phyloP scores from a whole-genome alignment of 2,888 invertebrate species.

The Graphium colonna region DNA sequence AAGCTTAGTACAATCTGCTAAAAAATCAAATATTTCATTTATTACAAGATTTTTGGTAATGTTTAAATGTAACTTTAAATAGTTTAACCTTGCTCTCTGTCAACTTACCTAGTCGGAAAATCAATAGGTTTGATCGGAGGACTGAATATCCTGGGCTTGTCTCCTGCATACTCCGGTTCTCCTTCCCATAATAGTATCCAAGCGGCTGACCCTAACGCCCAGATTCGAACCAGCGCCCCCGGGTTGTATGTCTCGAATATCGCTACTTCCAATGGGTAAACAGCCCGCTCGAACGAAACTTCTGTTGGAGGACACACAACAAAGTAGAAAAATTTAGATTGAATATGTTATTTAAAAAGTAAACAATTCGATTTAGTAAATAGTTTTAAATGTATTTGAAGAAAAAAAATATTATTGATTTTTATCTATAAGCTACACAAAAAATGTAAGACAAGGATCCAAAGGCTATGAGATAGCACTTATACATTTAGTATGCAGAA shows the following conservation, averaged over 20 bases:
- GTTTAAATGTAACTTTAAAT: neutral
- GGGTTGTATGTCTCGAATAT: constrained; percentile 94
- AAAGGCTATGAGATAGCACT: too few relatives aligned
- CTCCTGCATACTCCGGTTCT: constrained; percentile 80
- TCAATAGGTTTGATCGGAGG: constrained; percentile 83
- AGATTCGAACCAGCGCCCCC: constrained; percentile 89
- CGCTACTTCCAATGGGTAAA: constrained; percentile 84
- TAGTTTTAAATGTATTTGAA: too few relatives aligned
- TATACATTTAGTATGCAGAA: too few relatives aligned
- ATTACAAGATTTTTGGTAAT: neutral
- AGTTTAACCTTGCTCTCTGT: neutral
- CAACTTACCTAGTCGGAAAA: constrained; percentile 53
- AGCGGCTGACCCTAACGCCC: constrained; percentile 79
- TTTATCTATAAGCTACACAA: too few relatives aligned
- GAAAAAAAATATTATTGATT: too few relatives aligned
- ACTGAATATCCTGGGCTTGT: constrained; percentile 86
- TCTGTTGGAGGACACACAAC: constrained; percentile 58
- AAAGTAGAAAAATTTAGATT: neutral
- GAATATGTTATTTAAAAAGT: too few relatives aligned
- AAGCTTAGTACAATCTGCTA: too few relatives aligned
- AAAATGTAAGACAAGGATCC: too few relatives aligned
- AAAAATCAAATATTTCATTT: neutral
- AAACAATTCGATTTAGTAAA: too few relatives aligned
- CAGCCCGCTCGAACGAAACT: constrained; percentile 83
- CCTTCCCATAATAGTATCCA: constrained; percentile 92